Percentiles rank a stretch among this genome's conserved stretches.
Evolutionary conservation across 2,888 invertebrate genomes (phyloP).

Genomic region (Cosmia pyralina): DNA sequence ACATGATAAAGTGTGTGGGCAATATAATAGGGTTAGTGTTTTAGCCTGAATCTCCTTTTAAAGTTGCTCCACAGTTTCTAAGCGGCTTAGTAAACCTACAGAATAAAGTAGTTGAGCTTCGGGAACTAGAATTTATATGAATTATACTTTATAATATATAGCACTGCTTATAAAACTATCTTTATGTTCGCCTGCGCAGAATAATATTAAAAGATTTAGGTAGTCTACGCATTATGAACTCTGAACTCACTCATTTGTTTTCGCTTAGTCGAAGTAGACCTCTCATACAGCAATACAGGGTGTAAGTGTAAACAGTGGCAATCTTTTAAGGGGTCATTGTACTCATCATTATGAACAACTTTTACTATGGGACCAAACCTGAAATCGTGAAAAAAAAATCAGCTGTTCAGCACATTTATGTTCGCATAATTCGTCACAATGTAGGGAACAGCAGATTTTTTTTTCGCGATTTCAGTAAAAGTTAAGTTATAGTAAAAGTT

Average conservation of each 20-base stretch:
- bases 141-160: neutral
- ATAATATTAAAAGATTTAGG: neutral
- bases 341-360: too few species aligned
- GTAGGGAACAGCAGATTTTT: too few species aligned
- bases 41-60: slow-evolving; percentile 20
- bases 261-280: neutral
- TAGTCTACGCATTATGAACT: neutral
- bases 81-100: slow-evolving; percentile 36
- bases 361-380: too few species aligned
- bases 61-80: slow-evolving; percentile 31
- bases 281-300: neutral
- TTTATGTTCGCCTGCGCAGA: too few species aligned
- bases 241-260: neutral
- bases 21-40: slow-evolving; percentile 17
- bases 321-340: too few species aligned
- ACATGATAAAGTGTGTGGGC: slow-evolving; percentile 7
- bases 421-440: too few species aligned
- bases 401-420: too few species aligned
- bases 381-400: too few species aligned
- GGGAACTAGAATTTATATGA: slow-evolving; percentile 8
- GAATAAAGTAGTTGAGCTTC: slow-evolving; percentile 31
- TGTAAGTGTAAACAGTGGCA: too few species aligned
- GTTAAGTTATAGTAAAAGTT: too few species aligned
- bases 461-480: too few species aligned
- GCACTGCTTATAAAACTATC: neutral